Base-by-base conservation (phyloP, 1,140 invertebrate species). In the Oryctes rhinoceros region DNA sequence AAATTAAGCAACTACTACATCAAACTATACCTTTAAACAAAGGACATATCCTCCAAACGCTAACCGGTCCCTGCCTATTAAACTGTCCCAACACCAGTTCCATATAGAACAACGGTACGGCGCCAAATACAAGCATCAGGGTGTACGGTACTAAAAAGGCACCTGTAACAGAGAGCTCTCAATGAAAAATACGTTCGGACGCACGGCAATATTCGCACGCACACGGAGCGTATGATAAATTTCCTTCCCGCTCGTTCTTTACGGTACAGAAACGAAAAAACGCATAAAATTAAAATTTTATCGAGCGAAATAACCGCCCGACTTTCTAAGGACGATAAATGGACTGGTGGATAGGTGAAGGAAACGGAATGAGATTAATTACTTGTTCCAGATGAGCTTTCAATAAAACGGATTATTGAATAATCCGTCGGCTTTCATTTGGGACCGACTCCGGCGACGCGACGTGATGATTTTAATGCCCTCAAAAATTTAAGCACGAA, bases 91-190 rank as follows among this genome's bases (percentile, higher is more conserved):
- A 89, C 48, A 95, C 94, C 39, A 96, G 88, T 87, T 96, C 95
- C 93, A 96, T 94, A 87, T 96, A 96, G 89, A 96, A 96, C 13
- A 96, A 88, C 0, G 95, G 95, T 1, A 96, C 90, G 0, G 95
- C 95, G n/a, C 94, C 94, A 82, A 96, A 94, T 39, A 95, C 88
- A 82, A 94, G 84, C 92, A 94, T 93, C 84, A 94, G 84, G 53
- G 91, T 91, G 83, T 94, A 94, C 0, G 92, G 92, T 78, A 93
- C 91, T 48, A 94, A 88, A 86, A 93, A 93, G 3, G 92, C 92
- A 80, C 92, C 92, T 93, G 84, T 47, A 78, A 71, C 65, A 71
- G 13, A 71, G 65, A 30, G 24, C 24, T 71, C 35, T 71, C 24
- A 9, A 7, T 37, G 7, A 71, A 30, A 71, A 35, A 67, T 35